Base-by-base conservation (phyloP, 2,113 vertebrate genomes). In the Hypocryptadius cinnamomeus region DNA sequence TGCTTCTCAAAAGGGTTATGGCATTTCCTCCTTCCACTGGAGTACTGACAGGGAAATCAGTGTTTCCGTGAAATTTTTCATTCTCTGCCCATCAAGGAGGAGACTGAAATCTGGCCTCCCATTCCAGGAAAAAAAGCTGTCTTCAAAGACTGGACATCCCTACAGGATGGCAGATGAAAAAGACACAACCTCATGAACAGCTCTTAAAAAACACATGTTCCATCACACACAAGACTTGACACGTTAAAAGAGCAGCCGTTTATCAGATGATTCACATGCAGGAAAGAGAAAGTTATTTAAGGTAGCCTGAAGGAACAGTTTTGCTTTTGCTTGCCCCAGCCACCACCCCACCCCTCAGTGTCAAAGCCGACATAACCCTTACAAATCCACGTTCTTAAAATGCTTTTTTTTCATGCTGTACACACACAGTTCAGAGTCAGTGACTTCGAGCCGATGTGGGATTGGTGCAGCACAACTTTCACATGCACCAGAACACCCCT, bases 241-340 rank as follows among this genome's bases (percentile, higher is more conserved):
- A 54, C 0, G 51, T 65, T 80, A 59, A 24, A 76, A 73, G 30
- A 60, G 40, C 48, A 78, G 17, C 39, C 39, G 5, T 79, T 92
- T 57, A 82, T 82, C 93, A 61, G 76, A 48, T 90, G 71, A 95
- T 61, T 92, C 93, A 94, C 24, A 78, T 13, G 16, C 68, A 80
- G 42, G 9, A 69, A 88, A 59, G 19, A 92, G 22, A 63, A 78
- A 74, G 80, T 66, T 73, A 56, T 85, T 88, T 54, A 44, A 90
- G 35, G 64, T 51, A 80, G 92, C 93, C 92, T 92, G 25, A 74
- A 94, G 88, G 85, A 92, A 92, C 15, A 50, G 13, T 81, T 94
- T 79, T 86, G 50, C 79, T 87, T 91, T 87, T 51, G 82, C 92
- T 54, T 63, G 79, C 37, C 79, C 71, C 56, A 70, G 7, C 53